Evolutionary conservation across 2,888 invertebrate genomes (phyloP).

Genomic region (Caenorhabditis sinica): DNA sequence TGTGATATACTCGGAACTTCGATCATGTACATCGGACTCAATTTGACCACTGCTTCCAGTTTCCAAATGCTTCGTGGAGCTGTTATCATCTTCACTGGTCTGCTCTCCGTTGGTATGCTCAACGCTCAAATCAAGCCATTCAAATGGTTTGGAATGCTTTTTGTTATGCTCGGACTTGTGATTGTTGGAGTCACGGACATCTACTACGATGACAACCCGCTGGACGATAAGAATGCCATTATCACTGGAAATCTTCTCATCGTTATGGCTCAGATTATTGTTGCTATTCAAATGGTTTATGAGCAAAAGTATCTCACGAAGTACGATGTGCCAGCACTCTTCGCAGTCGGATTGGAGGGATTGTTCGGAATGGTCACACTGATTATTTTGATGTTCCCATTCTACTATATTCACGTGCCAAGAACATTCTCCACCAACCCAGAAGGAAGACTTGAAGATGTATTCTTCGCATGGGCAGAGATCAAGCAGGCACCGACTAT

Average conservation of each 20-base stretch:
- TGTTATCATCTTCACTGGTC: constrained; percentile 92
- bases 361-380: constrained; percentile 79
- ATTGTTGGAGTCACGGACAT: constrained; percentile 78
- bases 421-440: constrained; percentile 90
- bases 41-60: constrained; percentile 93
- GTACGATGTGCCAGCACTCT: constrained; percentile 92
- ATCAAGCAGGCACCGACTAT: constrained; percentile 88
- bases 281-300: constrained; percentile 93
- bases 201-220: constrained; percentile 82
- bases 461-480: constrained; percentile 91
- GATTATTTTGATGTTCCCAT: constrained; percentile 87
- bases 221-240: constrained; percentile 87
- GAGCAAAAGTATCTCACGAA: constrained; percentile 93
- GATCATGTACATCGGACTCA: constrained; percentile 93
- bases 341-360: constrained; percentile 93
- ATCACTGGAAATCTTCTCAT: constrained; percentile 87
- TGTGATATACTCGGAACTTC: constrained; percentile 94
- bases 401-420: constrained; percentile 90
- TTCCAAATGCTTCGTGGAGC: constrained; percentile 97
- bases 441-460: constrained; percentile 86
- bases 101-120: constrained; percentile 91
- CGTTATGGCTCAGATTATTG: constrained; percentile 89
- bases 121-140: constrained; percentile 85
- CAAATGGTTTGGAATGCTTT: constrained; percentile 85
- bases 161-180: constrained; percentile 84